Percentiles rank a stretch among this genome's conserved stretches.
phyloP scores from a whole-genome alignment of 2,888 invertebrate genomes.

The Rhaphigaster nebulosa region DNA sequence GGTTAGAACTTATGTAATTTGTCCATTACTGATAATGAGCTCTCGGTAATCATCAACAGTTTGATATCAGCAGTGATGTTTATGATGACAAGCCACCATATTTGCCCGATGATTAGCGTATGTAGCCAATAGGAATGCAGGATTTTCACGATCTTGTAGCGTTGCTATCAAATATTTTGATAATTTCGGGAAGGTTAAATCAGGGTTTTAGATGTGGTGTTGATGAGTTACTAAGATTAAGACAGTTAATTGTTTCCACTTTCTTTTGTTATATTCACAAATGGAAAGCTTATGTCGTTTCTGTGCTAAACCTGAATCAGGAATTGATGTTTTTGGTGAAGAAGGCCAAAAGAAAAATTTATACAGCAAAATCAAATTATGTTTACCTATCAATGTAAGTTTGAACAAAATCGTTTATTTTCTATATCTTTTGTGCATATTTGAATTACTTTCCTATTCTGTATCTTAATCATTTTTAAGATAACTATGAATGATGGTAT shows the following conservation, averaged over 20 bases:
- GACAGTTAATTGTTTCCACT: slow-evolving; percentile 3
- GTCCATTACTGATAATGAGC: slow-evolving; percentile 6
- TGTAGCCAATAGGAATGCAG: slow-evolving; percentile 34
- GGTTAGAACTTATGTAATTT: background rate
- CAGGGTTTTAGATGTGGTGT: background rate
- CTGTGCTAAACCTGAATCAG: slow-evolving; percentile 36
- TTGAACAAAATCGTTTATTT: background rate
- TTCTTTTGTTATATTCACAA: slow-evolving; percentile 10
- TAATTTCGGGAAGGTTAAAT: slow-evolving; percentile 20
- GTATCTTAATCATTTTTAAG: background rate
- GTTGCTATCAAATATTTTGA: slow-evolving; percentile 17
- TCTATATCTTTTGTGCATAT: background rate
- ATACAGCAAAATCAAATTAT: slow-evolving; percentile 37
- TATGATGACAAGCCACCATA: slow-evolving; percentile 19
- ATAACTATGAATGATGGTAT: slow-evolving; percentile 38
- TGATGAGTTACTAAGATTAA: slow-evolving; percentile 24
- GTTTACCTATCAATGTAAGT: slow-evolving; percentile 40
- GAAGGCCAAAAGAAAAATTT: slow-evolving; percentile 4
- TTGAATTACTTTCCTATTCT: background rate
- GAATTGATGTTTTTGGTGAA: slow-evolving; percentile 50
- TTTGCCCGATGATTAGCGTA: slow-evolving; percentile 10
- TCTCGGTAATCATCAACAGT: background rate
- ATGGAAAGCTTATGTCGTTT: slow-evolving; percentile 34
- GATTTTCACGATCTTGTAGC: slow-evolving; percentile 8
- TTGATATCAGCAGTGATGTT: slow-evolving; percentile 22